phyloP scores from a whole-genome alignment of 2,113 vertebrate species.

The Microcebus tavaratra region DNA sequence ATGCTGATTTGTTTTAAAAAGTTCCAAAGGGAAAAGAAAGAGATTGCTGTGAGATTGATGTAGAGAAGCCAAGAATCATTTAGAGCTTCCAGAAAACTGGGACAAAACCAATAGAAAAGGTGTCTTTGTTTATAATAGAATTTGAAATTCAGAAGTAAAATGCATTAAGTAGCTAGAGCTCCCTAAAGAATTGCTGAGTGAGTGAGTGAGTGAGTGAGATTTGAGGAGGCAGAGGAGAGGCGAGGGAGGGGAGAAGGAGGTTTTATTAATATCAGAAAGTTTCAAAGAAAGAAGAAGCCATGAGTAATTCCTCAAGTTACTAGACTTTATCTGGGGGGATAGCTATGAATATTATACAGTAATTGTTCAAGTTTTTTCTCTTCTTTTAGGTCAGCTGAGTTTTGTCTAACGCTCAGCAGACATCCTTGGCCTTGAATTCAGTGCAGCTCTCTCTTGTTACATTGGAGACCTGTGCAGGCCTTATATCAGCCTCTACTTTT shows the following conservation, averaged over 20 bases:
- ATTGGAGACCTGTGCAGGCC: too few species aligned
- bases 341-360: background rate
- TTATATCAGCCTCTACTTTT: background rate
- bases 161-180: background rate
- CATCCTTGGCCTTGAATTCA: background rate
- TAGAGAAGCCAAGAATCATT: conserved; percentile 61
- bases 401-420: background rate
- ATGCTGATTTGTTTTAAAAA: conserved; percentile 53
- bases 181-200: background rate
- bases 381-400: background rate
- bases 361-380: background rate
- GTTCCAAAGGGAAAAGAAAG: conserved; percentile 43
- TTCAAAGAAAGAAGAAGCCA: background rate
- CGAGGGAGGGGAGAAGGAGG: background rate
- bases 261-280: background rate
- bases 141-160: conserved; percentile 45
- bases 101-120: conserved; percentile 11
- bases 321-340: background rate
- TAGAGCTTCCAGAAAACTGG: background rate
- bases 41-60: background rate
- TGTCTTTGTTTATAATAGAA: conserved; percentile 39
- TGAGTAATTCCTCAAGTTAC: background rate
- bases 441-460: background rate
- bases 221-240: background rate
- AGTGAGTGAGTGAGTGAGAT: too few species aligned